These are phyloP conservation scores for Jaculus jaculus DNA, from an alignment of 2,113 vertebrate species.

Conservation along the genomic window DNA sequence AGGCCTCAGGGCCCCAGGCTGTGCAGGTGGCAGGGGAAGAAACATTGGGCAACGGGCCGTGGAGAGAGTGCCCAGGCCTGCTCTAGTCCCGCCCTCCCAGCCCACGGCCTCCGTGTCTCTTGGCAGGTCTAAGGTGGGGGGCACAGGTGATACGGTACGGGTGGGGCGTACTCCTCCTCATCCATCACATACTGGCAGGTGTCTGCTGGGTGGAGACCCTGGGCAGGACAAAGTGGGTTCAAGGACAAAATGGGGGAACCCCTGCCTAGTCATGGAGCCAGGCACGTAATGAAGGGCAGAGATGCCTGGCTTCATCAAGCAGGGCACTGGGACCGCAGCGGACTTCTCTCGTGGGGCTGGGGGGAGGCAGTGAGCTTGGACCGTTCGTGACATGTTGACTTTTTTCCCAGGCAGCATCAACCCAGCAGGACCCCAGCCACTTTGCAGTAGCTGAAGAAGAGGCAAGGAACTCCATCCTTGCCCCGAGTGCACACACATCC, in stretches of 20 bases:
- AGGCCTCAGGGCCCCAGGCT: constrained; percentile 51
- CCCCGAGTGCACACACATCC: background rate
- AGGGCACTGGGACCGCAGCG: background rate
- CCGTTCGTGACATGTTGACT: background rate
- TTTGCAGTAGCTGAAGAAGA: background rate
- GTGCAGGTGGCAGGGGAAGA: constrained; percentile 34
- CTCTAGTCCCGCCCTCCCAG: background rate
- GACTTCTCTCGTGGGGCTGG: background rate
- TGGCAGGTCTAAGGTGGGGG: background rate
- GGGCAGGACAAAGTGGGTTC: background rate
- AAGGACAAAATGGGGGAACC: background rate
- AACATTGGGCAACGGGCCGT: constrained; percentile 45
- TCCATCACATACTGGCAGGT: background rate
- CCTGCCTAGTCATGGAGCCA: background rate
- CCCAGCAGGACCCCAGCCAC: background rate
- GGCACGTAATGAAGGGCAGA: background rate
- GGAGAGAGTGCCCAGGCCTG: constrained; percentile 52
- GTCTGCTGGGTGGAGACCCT: background rate
- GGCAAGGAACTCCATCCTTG: background rate
- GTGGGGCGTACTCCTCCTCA: background rate
- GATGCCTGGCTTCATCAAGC: background rate
- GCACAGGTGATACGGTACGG: constrained; percentile 1
- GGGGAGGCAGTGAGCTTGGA: background rate
- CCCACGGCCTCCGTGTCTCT: constrained; percentile 30
- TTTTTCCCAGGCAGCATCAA: background rate